Conservation (phyloP, 2,888 invertebrate genomes). For the Saturnia japonica region DNA sequence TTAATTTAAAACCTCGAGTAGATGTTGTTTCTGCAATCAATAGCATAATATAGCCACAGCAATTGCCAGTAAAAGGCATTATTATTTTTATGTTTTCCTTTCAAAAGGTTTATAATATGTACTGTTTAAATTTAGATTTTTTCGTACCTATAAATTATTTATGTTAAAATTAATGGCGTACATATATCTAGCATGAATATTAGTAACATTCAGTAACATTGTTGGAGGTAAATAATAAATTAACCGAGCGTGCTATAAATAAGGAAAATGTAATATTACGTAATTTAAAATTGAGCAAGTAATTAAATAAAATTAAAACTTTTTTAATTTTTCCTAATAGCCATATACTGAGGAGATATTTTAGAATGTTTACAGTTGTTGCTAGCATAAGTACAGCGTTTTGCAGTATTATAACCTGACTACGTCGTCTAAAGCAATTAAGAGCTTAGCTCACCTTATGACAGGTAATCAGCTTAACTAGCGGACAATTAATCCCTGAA, state of each 20-base stretch:
- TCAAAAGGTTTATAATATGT: not conserved
- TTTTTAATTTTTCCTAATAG: too few species aligned
- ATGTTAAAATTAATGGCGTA: not conserved
- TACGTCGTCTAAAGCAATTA: constrained; percentile 51
- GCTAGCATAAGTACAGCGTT: constrained; percentile 13
- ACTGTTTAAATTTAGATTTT: not conserved
- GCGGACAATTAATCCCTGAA: constrained; percentile 56
- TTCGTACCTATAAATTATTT: not conserved
- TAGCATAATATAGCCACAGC: too few species aligned
- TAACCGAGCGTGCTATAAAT: not conserved
- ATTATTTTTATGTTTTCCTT: not conserved
- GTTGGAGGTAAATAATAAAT: too few species aligned
- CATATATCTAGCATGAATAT: too few species aligned
- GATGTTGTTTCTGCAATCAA: too few species aligned
- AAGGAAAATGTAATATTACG: too few species aligned
- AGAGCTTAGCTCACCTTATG: constrained; percentile 54
- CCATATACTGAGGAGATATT: not conserved
- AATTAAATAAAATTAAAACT: not conserved
- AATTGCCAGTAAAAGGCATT: not conserved
- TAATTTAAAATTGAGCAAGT: too few species aligned
- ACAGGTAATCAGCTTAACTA: constrained; percentile 55
- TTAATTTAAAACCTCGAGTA: too few species aligned
- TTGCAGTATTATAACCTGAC: constrained; percentile 25
- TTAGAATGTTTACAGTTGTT: not conserved
- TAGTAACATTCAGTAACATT: too few species aligned